phyloP scores from a whole-genome alignment of 92 coral and sea anemone genomes.

The Galaxea fascicularis region DNA sequence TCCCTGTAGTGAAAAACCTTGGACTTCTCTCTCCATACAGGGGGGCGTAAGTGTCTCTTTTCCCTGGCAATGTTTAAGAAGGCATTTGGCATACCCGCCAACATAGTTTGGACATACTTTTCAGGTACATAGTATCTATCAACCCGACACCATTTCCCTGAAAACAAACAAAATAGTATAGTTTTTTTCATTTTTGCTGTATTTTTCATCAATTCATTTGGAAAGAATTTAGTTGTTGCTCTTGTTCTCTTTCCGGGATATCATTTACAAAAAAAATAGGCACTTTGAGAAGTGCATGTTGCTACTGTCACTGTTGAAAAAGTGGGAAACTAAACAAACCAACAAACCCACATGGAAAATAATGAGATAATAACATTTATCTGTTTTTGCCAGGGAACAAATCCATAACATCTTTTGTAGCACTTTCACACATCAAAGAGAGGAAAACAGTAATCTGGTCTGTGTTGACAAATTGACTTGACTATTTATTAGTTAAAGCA shows the following conservation, averaged over 20 bases:
- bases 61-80: conserved; percentile 24
- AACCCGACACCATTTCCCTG: conserved; percentile 30
- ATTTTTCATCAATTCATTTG: not conserved
- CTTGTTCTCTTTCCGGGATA: not conserved
- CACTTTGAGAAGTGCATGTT: no score
- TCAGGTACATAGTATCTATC: conserved; percentile 10
- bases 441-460: no score
- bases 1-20: conserved; percentile 14
- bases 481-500: no score
- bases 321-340: no score
- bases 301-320: not conserved
- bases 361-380: no score
- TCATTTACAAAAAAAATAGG: no score
- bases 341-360: no score
- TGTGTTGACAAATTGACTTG: no score
- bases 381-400: no score
- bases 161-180: not conserved
- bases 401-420: no score
- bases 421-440: no score
- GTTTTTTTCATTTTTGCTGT: not conserved
- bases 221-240: no score
- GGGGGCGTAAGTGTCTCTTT: conserved; percentile 44
- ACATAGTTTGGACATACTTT: not conserved
- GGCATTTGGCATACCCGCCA: conserved; percentile 15
- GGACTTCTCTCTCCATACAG: conserved; percentile 28